A percentile compares a stretch with the other conserved stretches of the same genome.
Evolutionary conservation across 2,797 vertebrate genomes (phyloP).

Genomic region (Sebastes minor): DNA sequence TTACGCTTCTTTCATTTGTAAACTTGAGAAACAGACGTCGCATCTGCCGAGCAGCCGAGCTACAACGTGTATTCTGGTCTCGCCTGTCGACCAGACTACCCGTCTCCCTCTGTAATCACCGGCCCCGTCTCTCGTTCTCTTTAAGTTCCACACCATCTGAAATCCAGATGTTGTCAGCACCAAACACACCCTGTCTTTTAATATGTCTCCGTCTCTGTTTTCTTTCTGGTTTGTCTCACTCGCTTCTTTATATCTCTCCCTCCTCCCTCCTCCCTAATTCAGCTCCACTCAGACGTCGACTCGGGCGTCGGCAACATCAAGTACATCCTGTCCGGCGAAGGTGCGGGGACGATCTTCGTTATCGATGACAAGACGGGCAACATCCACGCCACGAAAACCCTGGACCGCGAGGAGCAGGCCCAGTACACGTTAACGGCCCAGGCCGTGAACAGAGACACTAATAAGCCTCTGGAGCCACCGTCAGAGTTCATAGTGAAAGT

Average conservation of each 20-base stretch:
- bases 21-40: neutral
- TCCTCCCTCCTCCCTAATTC: neutral
- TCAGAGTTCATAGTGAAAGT: conserved; percentile 99
- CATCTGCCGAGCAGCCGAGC: conserved; percentile 1
- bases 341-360: conserved; percentile 97
- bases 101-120: neutral
- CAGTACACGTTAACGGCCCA: conserved; percentile 98
- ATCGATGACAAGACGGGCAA: conserved; percentile 99
- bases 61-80: neutral
- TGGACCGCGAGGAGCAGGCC: conserved; percentile 97
- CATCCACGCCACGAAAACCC: conserved; percentile 97
- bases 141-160: neutral
- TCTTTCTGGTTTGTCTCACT: conserved; percentile 2
- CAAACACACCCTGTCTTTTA: neutral
- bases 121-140: neutral
- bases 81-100: neutral
- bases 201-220: neutral
- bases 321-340: conserved; percentile 98
- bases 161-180: neutral
- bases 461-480: conserved; percentile 93
- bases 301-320: conserved; percentile 94
- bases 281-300: conserved; percentile 99
- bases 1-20: neutral
- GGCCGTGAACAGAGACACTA: conserved; percentile 93
- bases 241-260: neutral